A percentile compares a stretch with the other conserved stretches of the same genome.
Conservation (phyloP, 2,797 vertebrate species). For the Channallabes apus region DNA sequence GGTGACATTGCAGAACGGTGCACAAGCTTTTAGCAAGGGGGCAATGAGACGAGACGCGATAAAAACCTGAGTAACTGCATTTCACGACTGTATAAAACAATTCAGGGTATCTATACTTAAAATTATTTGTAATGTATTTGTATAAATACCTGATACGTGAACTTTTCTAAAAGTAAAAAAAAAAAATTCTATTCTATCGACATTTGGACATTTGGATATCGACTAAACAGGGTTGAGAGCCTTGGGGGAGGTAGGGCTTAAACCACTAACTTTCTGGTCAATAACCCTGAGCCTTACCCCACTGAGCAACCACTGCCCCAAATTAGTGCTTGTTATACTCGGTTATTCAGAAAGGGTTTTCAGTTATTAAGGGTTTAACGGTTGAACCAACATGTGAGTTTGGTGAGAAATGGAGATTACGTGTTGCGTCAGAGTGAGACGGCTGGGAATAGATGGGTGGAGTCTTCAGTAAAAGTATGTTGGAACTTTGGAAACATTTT, state of each 20-base stretch:
- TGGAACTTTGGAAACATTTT: not conserved
- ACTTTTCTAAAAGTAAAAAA: not conserved
- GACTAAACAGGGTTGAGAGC: too few species aligned
- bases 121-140: not conserved
- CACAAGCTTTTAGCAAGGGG: slow-evolving; percentile 16
- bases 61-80: not conserved
- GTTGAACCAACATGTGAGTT: slow-evolving; percentile 34
- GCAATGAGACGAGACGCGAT: not conserved
- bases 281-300: too few species aligned
- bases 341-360: too few species aligned
- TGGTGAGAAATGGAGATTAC: not conserved
- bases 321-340: too few species aligned
- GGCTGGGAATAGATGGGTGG: slow-evolving; percentile 24
- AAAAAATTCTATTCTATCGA: not conserved
- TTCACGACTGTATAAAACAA: not conserved
- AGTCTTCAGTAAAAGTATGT: not conserved
- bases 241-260: too few species aligned
- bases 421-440: slow-evolving; percentile 11
- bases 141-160: too few species aligned
- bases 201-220: too few species aligned
- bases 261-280: too few species aligned
- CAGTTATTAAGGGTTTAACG: too few species aligned
- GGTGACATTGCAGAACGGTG: slow-evolving; percentile 39
- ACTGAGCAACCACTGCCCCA: too few species aligned
- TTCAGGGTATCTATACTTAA: not conserved